These are phyloP conservation scores for Cygnus atratus DNA, from an alignment of 2,113 vertebrate genomes.

Conservation along the genomic window DNA sequence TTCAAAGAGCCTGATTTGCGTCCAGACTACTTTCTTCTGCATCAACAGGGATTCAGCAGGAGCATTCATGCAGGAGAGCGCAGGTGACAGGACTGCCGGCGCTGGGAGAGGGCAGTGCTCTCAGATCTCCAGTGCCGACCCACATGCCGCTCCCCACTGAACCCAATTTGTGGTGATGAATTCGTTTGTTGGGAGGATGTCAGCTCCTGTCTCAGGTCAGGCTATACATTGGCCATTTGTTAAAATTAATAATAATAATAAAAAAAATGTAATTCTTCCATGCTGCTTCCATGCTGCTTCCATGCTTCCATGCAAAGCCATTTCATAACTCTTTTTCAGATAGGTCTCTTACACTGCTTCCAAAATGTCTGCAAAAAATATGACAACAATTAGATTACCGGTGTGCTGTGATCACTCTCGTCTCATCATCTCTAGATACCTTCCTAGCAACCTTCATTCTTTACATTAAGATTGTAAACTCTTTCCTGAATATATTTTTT, in stretches of 20 bases:
- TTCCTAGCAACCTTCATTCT: neutral
- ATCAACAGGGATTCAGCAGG: slow-evolving; percentile 9
- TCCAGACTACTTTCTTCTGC: neutral
- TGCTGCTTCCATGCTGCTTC: neutral
- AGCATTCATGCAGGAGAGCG: slow-evolving; percentile 39
- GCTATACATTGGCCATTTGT: neutral
- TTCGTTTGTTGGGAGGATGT: neutral
- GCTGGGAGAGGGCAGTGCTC: neutral
- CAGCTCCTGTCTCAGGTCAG: neutral
- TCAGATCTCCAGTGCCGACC: neutral
- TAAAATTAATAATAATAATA: neutral
- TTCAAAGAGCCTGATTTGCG: neutral
- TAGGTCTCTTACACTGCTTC: neutral
- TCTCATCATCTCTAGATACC: neutral
- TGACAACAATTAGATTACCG: neutral
- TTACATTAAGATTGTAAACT: neutral
- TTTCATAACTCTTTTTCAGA: neutral
- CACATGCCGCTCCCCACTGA: neutral
- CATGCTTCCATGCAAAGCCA: neutral
- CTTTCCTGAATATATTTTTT: neutral
- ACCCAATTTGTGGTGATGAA: neutral
- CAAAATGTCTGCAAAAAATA: neutral
- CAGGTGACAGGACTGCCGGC: neutral
- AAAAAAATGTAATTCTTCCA: neutral
- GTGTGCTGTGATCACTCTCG: neutral